Evolutionary conservation across 2,797 vertebrate genomes (phyloP).

Genomic region (Gymnoscopelus microlampas): DNA sequence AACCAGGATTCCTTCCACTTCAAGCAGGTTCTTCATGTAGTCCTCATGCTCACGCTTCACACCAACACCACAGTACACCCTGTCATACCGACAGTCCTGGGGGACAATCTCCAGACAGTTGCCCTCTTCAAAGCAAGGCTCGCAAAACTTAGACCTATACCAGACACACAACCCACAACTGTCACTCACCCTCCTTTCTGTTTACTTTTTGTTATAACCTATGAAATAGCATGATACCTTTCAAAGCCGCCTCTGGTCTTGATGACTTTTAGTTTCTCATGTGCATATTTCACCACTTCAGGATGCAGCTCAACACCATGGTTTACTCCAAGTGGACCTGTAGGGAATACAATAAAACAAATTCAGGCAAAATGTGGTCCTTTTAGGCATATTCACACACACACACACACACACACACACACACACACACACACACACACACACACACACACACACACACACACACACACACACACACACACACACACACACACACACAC

Average conservation of each 20-base stretch:
- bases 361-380: not conserved
- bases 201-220: too few species aligned
- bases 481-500: too few species aligned
- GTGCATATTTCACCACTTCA: conserved; percentile 97
- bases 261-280: conserved; percentile 97
- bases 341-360: conserved; percentile 1
- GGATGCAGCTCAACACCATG: conserved; percentile 97
- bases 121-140: conserved; percentile 96
- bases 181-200: not conserved
- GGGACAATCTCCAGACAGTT: conserved; percentile 98
- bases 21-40: too few species aligned
- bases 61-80: conserved; percentile 87
- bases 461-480: too few species aligned
- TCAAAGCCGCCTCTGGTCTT: conserved; percentile 99
- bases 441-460: too few species aligned
- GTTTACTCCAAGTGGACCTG: conserved; percentile 97
- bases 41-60: too few species aligned
- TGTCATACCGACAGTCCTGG: conserved; percentile 96
- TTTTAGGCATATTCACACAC: not conserved
- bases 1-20: too few species aligned
- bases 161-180: conserved; percentile 57
- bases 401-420: too few species aligned
- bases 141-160: conserved; percentile 97
- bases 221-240: conserved; percentile 79
- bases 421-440: too few species aligned